Conservation (phyloP, 2,797 vertebrate genomes). For the Alcedo atthis region DNA sequence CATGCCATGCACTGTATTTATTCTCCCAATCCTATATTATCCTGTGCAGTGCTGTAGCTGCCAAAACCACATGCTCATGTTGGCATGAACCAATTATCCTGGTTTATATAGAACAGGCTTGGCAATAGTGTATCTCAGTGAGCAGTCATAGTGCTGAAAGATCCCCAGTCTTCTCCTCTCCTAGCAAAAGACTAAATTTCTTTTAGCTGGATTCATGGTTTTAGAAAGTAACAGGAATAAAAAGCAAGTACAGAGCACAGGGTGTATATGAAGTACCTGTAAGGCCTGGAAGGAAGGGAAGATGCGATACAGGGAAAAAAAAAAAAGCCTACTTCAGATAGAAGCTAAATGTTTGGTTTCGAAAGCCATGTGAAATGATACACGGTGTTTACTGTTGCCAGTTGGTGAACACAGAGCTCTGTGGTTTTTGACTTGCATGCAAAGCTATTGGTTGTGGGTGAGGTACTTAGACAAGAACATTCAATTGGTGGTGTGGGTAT, state of each 20-base stretch:
- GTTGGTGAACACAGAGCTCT: conserved; percentile 16
- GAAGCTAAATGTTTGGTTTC: conserved; percentile 43
- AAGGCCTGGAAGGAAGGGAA: not conserved
- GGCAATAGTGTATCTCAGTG: conserved; percentile 20
- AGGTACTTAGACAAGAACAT: conserved; percentile 45
- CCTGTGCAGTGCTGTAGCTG: not conserved
- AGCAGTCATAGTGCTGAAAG: conserved; percentile 15
- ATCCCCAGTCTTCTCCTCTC: not conserved
- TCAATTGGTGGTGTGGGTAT: conserved; percentile 11
- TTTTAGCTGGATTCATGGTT: not conserved
- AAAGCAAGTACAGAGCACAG: not conserved
- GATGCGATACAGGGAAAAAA: not conserved
- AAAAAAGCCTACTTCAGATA: not conserved
- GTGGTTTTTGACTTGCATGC: conserved; percentile 46
- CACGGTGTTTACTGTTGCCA: conserved; percentile 51
- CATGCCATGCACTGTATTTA: not conserved
- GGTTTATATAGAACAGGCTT: conserved; percentile 33
- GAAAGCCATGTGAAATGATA: conserved; percentile 45
- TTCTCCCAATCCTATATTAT: conserved; percentile 15
- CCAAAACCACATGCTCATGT: conserved; percentile 14
- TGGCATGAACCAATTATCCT: conserved; percentile 30
- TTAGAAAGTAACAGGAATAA: not conserved
- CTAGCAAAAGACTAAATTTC: conserved; percentile 6
- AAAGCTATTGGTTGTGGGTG: conserved; percentile 26
- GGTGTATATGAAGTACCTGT: not conserved